These are phyloP conservation scores for Agrypnia vestita DNA, from an alignment of 1,140 invertebrate genomes.

Conservation along the genomic window DNA sequence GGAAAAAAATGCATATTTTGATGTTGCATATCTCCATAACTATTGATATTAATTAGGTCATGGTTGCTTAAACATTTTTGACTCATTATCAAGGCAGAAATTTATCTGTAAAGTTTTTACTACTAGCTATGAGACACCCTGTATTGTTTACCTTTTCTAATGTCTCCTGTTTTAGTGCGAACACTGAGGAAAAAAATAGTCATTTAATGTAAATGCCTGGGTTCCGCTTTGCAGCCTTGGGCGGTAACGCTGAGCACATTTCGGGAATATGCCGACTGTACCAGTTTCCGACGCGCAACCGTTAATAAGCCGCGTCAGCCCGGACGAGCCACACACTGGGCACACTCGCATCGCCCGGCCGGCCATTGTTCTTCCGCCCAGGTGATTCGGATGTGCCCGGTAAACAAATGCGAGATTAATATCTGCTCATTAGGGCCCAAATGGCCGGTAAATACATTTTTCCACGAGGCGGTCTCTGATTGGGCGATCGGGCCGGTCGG, in stretches of 20 bases:
- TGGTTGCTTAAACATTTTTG: no score
- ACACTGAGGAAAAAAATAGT: no score
- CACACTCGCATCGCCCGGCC: conserved; percentile 53
- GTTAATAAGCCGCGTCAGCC: conserved; percentile 37
- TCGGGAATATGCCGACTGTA: conserved; percentile 7
- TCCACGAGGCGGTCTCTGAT: conserved; percentile 42
- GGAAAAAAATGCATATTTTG: no score
- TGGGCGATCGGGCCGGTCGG: conserved; percentile 18
- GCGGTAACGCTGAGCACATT: not conserved
- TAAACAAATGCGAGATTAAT: conserved; percentile 57
- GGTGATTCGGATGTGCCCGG: conserved; percentile 59
- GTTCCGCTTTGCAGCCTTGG: no score
- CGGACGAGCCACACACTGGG: conserved; percentile 36
- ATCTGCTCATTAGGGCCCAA: conserved; percentile 54
- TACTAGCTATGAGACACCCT: no score
- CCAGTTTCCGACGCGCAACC: conserved; percentile 28
- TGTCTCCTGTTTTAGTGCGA: no score
- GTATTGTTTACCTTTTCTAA: no score
- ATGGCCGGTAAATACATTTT: conserved; percentile 54
- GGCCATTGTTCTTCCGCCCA: conserved; percentile 58
- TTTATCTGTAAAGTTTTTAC: no score
- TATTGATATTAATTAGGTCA: no score
- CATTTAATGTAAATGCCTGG: no score
- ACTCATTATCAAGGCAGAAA: no score
- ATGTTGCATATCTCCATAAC: no score